Conservation (phyloP, 2,797 vertebrate species). For the Channa striata region DNA sequence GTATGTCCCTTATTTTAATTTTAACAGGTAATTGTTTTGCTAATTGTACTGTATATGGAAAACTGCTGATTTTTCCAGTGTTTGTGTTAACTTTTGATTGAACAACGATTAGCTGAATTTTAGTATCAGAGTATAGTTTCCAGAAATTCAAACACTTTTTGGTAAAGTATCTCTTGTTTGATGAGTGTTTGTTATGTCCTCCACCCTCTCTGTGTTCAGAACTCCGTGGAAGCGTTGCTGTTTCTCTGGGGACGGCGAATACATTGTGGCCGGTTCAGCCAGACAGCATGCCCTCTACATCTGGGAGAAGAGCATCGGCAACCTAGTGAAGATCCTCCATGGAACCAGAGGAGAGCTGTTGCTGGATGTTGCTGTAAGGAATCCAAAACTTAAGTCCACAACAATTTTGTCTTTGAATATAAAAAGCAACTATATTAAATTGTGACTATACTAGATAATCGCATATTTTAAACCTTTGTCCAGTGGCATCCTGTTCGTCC, state of each 20-base stretch:
- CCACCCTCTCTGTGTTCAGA: slow-evolving; percentile 51
- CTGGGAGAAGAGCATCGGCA: slow-evolving; percentile 99
- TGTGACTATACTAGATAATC: background rate
- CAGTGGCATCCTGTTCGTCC: slow-evolving; percentile 98
- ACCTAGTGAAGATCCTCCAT: slow-evolving; percentile 97
- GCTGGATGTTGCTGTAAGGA: slow-evolving; percentile 94
- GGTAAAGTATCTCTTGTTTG: background rate
- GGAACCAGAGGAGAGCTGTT: slow-evolving; percentile 96
- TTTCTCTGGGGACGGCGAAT: slow-evolving; percentile 97
- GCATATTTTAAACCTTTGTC: slow-evolving; percentile 28
- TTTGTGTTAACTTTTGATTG: background rate
- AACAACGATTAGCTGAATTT: background rate
- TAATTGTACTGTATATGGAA: background rate
- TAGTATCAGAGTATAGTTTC: background rate
- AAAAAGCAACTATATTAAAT: background rate
- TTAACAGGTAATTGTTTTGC: background rate
- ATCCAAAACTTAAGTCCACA: too few species aligned
- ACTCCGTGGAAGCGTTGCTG: slow-evolving; percentile 99
- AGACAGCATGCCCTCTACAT: slow-evolving; percentile 97
- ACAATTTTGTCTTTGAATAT: too few species aligned
- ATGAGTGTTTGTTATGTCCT: background rate
- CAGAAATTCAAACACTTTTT: background rate
- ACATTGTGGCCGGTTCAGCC: slow-evolving; percentile 96
- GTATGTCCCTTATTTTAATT: background rate
- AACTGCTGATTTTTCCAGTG: background rate